Evolutionary conservation across 2,113 vertebrate genomes (phyloP).

Genomic region (Hemibagrus wyckioides): DNA sequence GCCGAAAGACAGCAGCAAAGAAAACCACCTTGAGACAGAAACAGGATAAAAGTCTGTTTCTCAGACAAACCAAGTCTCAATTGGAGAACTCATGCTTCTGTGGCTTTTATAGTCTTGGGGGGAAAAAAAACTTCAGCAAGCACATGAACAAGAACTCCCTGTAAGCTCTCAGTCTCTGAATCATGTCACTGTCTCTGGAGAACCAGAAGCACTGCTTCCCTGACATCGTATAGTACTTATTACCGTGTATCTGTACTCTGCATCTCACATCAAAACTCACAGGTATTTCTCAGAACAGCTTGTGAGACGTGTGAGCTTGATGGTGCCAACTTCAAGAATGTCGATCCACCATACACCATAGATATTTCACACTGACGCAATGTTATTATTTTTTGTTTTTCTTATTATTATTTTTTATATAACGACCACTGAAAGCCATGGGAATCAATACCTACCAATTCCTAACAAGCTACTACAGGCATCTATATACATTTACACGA

Average conservation of each 20-base stretch:
- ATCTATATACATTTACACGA: too few species aligned
- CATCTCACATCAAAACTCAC: background rate
- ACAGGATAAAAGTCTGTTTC: background rate
- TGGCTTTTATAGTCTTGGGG: background rate
- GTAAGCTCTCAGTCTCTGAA: background rate
- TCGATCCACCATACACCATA: background rate
- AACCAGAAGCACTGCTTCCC: background rate
- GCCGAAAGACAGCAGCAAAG: background rate
- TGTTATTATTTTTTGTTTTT: background rate
- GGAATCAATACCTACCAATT: background rate
- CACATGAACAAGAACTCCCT: slow-evolving; percentile 7
- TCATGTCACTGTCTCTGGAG: slow-evolving; percentile 8
- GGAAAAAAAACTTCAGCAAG: background rate
- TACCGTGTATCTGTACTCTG: background rate
- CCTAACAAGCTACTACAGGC: too few species aligned
- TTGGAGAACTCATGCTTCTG: background rate
- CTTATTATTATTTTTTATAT: background rate
- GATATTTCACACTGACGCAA: background rate
- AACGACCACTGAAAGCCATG: background rate
- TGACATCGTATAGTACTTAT: background rate
- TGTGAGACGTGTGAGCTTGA: background rate
- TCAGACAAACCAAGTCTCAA: background rate
- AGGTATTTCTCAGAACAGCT: slow-evolving; percentile 1
- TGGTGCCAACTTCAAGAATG: background rate
- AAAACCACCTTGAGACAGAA: background rate